phyloP scores from a whole-genome alignment of 2,113 vertebrate genomes.

The Poicephalus gulielmi region DNA sequence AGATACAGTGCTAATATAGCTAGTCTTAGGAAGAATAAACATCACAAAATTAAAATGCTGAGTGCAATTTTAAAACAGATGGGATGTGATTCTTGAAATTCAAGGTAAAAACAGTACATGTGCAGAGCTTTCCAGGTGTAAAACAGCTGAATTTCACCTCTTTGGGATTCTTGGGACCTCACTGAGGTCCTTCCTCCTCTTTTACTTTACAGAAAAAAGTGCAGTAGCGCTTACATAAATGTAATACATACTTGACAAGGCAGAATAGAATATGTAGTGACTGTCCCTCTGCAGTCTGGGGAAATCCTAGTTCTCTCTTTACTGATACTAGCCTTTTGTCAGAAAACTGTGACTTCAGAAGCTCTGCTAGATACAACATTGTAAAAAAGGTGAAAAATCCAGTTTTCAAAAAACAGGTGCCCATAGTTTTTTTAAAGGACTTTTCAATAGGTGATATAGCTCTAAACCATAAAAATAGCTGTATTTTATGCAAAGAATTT shows the following conservation, averaged over 20 bases:
- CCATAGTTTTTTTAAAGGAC: background rate
- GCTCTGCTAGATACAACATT: background rate
- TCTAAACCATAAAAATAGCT: background rate
- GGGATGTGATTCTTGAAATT: background rate
- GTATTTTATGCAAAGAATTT: background rate
- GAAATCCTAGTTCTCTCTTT: background rate
- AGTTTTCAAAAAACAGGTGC: background rate
- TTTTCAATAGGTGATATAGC: background rate
- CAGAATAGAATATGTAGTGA: background rate
- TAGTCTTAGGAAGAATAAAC: background rate
- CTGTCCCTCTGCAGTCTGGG: background rate
- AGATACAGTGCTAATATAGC: background rate
- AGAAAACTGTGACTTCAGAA: background rate
- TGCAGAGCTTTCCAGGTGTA: background rate
- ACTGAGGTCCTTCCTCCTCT: background rate
- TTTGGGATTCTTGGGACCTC: background rate
- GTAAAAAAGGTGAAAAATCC: background rate
- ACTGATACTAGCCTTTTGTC: background rate
- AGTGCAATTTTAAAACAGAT: background rate
- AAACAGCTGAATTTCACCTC: background rate
- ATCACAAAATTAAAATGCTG: background rate
- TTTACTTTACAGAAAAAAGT: background rate
- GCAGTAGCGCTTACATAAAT: background rate
- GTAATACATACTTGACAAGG: rapidly evolving
- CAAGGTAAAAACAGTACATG: rapidly evolving